These are phyloP conservation scores for Glyptemys insculpta DNA, from an alignment of 2,797 vertebrate genomes.

Conservation along the genomic window DNA sequence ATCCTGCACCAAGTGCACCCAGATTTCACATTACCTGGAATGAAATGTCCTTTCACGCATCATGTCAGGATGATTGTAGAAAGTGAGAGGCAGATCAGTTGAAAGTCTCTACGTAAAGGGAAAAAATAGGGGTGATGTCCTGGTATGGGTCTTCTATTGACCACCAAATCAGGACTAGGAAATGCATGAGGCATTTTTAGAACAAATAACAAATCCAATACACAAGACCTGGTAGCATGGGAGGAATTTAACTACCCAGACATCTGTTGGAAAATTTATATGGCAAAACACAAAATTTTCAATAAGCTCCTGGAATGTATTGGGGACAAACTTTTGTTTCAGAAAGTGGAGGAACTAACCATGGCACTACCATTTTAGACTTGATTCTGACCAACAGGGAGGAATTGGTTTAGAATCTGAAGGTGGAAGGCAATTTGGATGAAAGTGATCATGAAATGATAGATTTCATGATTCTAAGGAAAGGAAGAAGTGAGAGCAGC, in stretches of 20 bases:
- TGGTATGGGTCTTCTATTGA: neutral
- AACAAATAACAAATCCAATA: neutral
- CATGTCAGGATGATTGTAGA: neutral
- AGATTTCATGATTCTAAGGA: neutral
- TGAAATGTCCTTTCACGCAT: neutral
- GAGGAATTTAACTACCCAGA: neutral
- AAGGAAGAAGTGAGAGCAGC: neutral
- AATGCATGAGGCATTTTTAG: neutral
- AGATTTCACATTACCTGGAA: neutral
- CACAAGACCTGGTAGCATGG: neutral
- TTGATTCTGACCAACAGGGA: neutral
- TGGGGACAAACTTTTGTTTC: neutral
- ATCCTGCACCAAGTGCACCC: neutral
- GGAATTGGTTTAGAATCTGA: neutral
- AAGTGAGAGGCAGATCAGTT: neutral
- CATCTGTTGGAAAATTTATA: neutral
- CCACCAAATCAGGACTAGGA: neutral
- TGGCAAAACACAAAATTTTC: neutral
- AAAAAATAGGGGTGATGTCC: neutral
- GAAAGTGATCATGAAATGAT: neutral
- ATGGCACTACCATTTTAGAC: too few relatives aligned
- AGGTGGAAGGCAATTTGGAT: neutral
- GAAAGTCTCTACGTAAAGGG: neutral
- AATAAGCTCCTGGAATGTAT: neutral
- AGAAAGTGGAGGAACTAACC: neutral